Conservation (phyloP, 2,113 vertebrate species). For the Terrapene triunguis region DNA sequence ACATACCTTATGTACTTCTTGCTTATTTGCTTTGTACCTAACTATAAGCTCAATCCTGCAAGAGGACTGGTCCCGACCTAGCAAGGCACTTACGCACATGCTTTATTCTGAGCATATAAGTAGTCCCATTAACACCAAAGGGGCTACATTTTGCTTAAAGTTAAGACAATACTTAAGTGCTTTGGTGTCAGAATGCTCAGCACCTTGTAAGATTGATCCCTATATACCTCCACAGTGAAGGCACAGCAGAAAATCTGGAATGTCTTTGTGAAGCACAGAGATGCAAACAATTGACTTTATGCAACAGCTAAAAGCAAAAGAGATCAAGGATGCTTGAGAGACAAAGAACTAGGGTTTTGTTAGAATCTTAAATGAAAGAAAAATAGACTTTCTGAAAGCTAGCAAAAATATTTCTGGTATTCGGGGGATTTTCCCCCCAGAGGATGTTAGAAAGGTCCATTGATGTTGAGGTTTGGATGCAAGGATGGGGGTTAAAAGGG, state of each 20-base stretch:
- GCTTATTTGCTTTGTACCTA: not conserved
- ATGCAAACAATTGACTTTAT: slow-evolving; percentile 70
- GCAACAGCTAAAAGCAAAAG: slow-evolving; percentile 58
- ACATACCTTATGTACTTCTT: not conserved
- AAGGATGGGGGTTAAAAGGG: not conserved
- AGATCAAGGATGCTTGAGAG: slow-evolving; percentile 68
- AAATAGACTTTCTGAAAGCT: not conserved
- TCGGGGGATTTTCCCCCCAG: slow-evolving; percentile 33
- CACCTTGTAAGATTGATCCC: slow-evolving; percentile 62
- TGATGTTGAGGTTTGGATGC: slow-evolving; percentile 25
- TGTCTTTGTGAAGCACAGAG: slow-evolving; percentile 66
- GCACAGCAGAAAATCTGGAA: slow-evolving; percentile 56
- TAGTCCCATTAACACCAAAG: slow-evolving; percentile 48
- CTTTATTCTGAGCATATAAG: slow-evolving; percentile 49
- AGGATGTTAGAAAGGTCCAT: not conserved
- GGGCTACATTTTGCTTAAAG: slow-evolving; percentile 23
- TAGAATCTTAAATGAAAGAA: slow-evolving; percentile 60
- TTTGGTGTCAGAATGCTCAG: slow-evolving; percentile 61
- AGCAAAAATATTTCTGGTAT: slow-evolving; percentile 20
- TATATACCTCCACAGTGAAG: slow-evolving; percentile 69
- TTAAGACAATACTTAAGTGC: slow-evolving; percentile 66
- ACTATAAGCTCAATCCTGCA: not conserved
- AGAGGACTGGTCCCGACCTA: not conserved
- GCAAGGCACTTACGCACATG: not conserved
- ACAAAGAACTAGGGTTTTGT: slow-evolving; percentile 66